Conservation (phyloP, 2,888 invertebrate genomes). For the Hyalella azteca region DNA sequence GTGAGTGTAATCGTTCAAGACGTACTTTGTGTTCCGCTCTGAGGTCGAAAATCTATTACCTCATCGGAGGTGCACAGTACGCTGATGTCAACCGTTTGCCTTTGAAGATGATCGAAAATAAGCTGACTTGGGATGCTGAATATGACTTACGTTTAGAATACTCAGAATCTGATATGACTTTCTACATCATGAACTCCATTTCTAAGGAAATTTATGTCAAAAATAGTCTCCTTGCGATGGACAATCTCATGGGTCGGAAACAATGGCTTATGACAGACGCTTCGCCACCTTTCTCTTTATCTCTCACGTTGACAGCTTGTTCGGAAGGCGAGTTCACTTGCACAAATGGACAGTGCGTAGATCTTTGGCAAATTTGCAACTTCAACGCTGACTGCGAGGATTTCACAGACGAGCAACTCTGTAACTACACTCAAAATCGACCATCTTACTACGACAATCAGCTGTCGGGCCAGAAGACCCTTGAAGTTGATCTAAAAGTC, state of each 20-base stretch:
- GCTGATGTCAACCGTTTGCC: background rate
- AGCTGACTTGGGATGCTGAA: background rate
- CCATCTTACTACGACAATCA: slow-evolving; percentile 28
- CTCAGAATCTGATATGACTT: background rate
- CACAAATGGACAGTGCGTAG: slow-evolving; percentile 37
- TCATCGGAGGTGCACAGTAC: background rate
- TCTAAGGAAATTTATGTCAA: background rate
- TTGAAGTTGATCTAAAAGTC: background rate
- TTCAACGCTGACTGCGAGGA: slow-evolving; percentile 39
- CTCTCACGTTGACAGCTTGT: slow-evolving; percentile 38
- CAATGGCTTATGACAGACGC: background rate
- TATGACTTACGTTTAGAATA: background rate
- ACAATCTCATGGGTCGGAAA: slow-evolving; percentile 36
- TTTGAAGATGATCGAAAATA: background rate
- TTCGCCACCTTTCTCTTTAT: background rate
- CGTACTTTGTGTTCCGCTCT: background rate
- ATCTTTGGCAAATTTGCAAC: slow-evolving; percentile 35
- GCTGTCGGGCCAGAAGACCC: slow-evolving; percentile 20
- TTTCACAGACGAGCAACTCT: slow-evolving; percentile 40
- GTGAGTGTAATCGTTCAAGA: background rate
- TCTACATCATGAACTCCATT: slow-evolving; percentile 20
- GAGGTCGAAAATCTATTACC: background rate
- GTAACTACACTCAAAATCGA: slow-evolving; percentile 9
- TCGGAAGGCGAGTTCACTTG: slow-evolving; percentile 43
- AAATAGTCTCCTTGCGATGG: background rate